A percentile compares a stretch with the other conserved stretches of the same genome.
Conservation (phyloP, 2,888 invertebrate genomes). For the Eristalis tenax region DNA sequence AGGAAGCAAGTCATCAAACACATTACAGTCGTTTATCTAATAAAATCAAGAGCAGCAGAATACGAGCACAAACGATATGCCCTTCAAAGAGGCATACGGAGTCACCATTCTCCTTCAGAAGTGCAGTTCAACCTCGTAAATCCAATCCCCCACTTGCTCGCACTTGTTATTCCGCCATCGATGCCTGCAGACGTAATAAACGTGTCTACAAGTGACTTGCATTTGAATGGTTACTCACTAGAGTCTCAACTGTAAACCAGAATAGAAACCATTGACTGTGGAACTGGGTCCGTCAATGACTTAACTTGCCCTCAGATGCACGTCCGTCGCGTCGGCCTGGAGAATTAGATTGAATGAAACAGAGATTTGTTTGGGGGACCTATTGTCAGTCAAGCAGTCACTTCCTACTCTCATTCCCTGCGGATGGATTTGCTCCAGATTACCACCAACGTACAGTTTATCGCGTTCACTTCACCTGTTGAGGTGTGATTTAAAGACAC, state of each 20-base stretch:
- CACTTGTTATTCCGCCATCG: background rate
- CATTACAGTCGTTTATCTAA: no score
- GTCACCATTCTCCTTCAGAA: background rate
- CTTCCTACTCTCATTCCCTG: slow-evolving; percentile 9
- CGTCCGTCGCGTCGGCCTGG: background rate
- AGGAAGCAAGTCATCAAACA: no score
- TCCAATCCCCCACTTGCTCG: background rate
- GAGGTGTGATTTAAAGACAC: background rate
- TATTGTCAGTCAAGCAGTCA: background rate
- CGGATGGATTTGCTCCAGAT: slow-evolving; percentile 25
- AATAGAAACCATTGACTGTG: background rate
- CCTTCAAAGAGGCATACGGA: background rate
- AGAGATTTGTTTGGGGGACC: background rate
- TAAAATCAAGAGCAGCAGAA: no score
- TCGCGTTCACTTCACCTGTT: background rate
- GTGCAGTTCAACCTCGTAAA: background rate
- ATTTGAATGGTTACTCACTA: background rate
- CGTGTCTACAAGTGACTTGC: background rate
- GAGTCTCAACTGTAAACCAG: background rate
- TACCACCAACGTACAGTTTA: slow-evolving; percentile 8
- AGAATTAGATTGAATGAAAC: background rate
- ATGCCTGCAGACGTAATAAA: background rate
- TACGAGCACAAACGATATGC: background rate
- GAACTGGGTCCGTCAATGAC: background rate
- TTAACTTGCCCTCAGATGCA: background rate